phyloP scores from a whole-genome alignment of 2,797 vertebrate species.

The Chrysocyon brachyurus region DNA sequence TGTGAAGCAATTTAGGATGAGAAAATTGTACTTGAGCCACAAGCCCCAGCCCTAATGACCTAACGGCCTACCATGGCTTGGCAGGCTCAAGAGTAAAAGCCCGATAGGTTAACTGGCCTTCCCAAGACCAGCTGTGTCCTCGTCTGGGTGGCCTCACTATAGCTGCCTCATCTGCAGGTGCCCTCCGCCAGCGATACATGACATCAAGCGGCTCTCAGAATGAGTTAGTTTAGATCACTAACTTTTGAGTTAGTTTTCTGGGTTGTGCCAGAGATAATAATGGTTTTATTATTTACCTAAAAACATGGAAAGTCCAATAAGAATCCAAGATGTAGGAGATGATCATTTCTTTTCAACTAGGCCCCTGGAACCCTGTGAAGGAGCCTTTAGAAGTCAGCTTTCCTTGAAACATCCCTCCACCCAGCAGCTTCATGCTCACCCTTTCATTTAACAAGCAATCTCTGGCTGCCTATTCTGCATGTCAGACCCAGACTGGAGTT shows the following conservation, averaged over 20 bases:
- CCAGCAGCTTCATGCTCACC: neutral
- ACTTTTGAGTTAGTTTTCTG: conserved; percentile 60
- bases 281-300: conserved; percentile 83
- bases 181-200: conserved; percentile 49
- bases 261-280: conserved; percentile 73
- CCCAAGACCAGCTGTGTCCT: neutral
- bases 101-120: conserved; percentile 4
- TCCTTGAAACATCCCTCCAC: neutral
- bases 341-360: conserved; percentile 25
- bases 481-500: neutral
- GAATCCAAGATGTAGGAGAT: conserved; percentile 59
- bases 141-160: conserved; percentile 21
- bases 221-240: conserved; percentile 2
- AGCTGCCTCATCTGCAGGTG: conserved; percentile 72
- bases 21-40: conserved; percentile 40
- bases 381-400: neutral
- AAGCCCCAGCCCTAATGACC: neutral
- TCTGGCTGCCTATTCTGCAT: neutral
- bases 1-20: conserved; percentile 10
- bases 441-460: neutral
- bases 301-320: conserved; percentile 78
- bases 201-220: conserved; percentile 80
- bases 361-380: neutral
- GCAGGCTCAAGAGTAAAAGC: conserved; percentile 68
- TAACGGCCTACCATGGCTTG: conserved; percentile 43